Evolutionary conservation across 2,888 invertebrate genomes (phyloP).

Genomic region (Elysia crispata): DNA sequence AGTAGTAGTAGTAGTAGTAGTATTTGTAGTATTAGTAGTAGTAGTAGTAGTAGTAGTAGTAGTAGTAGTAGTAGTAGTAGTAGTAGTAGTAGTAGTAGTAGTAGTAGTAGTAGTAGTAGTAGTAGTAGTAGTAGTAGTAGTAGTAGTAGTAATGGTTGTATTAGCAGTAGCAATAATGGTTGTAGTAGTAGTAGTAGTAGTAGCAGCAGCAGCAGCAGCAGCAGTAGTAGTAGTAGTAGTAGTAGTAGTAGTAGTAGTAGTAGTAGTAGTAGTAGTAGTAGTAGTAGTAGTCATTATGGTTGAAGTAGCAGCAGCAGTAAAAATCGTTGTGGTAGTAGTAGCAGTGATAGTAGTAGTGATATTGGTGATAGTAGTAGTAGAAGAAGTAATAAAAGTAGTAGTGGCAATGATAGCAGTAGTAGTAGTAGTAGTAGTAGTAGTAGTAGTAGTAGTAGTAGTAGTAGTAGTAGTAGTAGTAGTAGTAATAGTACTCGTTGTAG

Average conservation of each 20-base stretch:
- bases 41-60: constrained; percentile 22
- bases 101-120: background rate
- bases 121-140: background rate
- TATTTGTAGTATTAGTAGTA: too few species aligned
- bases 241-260: background rate
- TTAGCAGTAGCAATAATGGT: too few species aligned
- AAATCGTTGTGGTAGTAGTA: background rate
- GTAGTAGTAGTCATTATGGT: background rate
- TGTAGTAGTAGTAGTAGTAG: background rate
- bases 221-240: background rate
- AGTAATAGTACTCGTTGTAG: too few species aligned
- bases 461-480: too few species aligned
- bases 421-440: too few species aligned
- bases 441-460: too few species aligned
- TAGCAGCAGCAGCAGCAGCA: background rate
- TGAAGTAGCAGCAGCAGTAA: background rate
- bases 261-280: constrained; percentile 6
- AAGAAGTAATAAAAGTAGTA: too few species aligned
- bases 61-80: constrained; percentile 24
- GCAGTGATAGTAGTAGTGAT: background rate
- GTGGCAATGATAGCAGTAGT: too few species aligned
- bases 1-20: too few species aligned
- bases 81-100: background rate
- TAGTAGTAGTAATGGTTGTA: too few species aligned
- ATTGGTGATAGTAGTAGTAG: background rate